phyloP scores from a whole-genome alignment of 2,888 invertebrate genomes.

The Cataglyphis albicans region DNA sequence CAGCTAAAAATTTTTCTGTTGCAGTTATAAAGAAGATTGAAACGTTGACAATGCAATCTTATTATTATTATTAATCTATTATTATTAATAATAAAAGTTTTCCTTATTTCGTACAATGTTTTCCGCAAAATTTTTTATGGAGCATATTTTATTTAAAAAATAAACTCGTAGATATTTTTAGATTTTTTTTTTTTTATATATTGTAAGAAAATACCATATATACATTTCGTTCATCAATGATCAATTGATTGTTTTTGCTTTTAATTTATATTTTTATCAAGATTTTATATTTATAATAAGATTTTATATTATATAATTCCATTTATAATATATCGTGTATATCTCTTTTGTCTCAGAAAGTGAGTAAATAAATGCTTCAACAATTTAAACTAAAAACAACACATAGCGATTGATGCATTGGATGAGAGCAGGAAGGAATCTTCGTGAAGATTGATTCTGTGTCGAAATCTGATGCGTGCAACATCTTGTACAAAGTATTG shows the following conservation, averaged over 20 bases:
- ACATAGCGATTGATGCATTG: neutral
- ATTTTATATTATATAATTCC: neutral
- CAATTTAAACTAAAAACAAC: neutral
- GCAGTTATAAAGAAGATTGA: neutral
- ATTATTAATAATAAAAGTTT: neutral
- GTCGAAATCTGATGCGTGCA: constrained; percentile 33
- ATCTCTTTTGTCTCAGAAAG: neutral
- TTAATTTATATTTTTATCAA: neutral
- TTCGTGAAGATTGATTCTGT: constrained; percentile 14
- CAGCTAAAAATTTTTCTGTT: neutral
- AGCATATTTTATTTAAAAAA: neutral
- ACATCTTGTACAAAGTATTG: constrained; percentile 6
- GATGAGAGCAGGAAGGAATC: neutral
- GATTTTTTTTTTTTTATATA: neutral
- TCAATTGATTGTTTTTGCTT: neutral
- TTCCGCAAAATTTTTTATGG: neutral
- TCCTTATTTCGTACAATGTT: neutral
- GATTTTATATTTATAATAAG: neutral
- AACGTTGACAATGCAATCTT: neutral
- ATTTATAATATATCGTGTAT: neutral
- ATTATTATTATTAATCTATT: neutral
- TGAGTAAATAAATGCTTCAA: neutral
- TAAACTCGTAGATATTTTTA: neutral
- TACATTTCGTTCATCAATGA: neutral
- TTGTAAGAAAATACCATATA: neutral